A percentile compares a stretch with the other conserved stretches of the same genome.
Evolutionary conservation across 2,113 vertebrate species (phyloP).

Genomic region (Pelecanus crispus): DNA sequence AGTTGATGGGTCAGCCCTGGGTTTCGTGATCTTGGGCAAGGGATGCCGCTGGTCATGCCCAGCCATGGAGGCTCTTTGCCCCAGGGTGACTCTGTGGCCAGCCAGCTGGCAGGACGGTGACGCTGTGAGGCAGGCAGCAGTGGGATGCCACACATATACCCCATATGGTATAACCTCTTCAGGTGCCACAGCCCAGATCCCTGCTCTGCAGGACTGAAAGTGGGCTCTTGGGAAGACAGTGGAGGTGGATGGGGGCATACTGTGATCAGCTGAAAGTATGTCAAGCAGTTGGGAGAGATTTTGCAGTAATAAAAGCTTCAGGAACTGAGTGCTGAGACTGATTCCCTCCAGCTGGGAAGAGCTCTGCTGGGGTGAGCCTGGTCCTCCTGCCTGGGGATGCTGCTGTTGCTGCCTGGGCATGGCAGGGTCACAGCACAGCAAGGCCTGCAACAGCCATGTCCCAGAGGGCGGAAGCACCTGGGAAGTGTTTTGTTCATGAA

Average conservation of each 20-base stretch:
- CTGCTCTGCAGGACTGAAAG: background rate
- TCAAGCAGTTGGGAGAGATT: background rate
- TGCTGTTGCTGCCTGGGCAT: background rate
- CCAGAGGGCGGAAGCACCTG: background rate
- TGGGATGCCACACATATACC: background rate
- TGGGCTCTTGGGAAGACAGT: background rate
- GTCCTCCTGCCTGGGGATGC: background rate
- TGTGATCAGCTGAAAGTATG: background rate
- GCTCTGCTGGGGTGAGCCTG: background rate
- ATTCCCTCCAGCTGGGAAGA: background rate
- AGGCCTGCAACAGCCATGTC: background rate
- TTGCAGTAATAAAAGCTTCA: background rate
- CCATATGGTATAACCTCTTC: accelerated
- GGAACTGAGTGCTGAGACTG: background rate
- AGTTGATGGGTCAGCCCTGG: background rate
- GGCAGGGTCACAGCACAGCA: background rate
- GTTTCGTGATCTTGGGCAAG: background rate
- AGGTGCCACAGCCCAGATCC: background rate
- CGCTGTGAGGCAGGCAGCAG: background rate
- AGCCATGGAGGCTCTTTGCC: background rate
- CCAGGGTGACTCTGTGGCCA: background rate
- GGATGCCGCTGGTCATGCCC: background rate
- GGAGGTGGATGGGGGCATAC: background rate
- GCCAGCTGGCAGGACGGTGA: background rate
- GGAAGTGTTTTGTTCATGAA: background rate